phyloP scores from a whole-genome alignment of 2,888 invertebrate species.

The Pinctada fucata region DNA sequence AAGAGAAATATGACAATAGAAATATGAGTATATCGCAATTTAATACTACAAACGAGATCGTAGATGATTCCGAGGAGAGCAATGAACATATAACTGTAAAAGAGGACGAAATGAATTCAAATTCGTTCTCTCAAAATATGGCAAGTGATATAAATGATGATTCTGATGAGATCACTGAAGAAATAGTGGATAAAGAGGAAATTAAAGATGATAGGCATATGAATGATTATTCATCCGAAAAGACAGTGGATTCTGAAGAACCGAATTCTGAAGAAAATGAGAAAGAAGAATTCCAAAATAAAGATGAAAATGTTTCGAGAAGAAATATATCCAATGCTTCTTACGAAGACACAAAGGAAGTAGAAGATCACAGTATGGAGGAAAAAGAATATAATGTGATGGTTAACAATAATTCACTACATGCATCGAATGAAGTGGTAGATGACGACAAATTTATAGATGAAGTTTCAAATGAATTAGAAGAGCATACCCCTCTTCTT shows the following conservation, averaged over 20 bases:
- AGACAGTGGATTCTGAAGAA: not conserved
- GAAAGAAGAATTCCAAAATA: not conserved
- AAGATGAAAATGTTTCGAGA: constrained; percentile 6
- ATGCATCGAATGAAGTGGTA: not conserved
- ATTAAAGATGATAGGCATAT: not conserved
- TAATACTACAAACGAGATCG: not conserved
- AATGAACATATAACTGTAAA: not conserved
- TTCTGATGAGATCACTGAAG: too few species aligned
- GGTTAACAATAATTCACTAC: not conserved
- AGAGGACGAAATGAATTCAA: too few species aligned
- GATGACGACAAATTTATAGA: not conserved
- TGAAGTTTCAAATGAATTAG: not conserved
- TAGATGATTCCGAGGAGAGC: not conserved
- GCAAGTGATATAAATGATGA: too few species aligned
- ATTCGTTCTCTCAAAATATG: too few species aligned
- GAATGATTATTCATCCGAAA: not conserved
- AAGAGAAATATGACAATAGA: constrained; percentile 5
- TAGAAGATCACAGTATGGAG: constrained; percentile 1
- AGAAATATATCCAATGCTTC: not conserved
- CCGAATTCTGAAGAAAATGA: not conserved
- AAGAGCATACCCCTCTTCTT: not conserved
- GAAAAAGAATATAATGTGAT: not conserved
- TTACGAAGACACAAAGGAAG: constrained; percentile 2
- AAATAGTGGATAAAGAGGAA: not conserved
- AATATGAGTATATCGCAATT: not conserved